A percentile compares a stretch with the other conserved stretches of the same genome.
These are phyloP conservation scores for Fregetta grallaria DNA, from an alignment of 2,113 vertebrate species.

Conservation along the genomic window DNA sequence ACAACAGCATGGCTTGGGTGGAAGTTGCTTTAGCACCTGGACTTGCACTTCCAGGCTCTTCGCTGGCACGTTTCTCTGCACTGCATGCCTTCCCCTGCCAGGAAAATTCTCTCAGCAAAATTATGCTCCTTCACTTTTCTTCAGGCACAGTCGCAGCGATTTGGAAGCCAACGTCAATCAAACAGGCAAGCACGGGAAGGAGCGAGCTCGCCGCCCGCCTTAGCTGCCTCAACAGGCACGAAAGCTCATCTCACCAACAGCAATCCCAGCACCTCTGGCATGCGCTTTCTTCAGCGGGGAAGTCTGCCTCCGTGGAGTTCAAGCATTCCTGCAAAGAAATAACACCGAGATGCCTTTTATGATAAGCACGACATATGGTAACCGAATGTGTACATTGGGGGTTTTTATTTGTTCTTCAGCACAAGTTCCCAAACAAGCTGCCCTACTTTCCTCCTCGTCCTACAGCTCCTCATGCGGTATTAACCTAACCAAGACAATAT, in stretches of 20 bases:
- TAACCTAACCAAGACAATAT: background rate
- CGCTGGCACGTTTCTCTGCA: background rate
- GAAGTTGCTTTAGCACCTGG: background rate
- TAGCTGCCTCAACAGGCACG: background rate
- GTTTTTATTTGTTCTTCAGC: conserved; percentile 45
- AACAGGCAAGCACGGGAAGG: background rate
- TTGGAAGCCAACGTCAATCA: background rate
- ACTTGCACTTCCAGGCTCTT: background rate
- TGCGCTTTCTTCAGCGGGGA: background rate
- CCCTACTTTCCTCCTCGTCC: background rate
- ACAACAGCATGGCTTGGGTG: background rate
- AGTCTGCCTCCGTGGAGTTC: background rate
- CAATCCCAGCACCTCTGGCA: background rate
- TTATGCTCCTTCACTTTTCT: background rate
- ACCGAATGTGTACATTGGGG: conserved; percentile 46
- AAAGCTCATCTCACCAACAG: background rate
- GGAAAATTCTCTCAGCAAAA: background rate
- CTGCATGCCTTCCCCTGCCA: background rate
- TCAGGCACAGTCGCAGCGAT: background rate
- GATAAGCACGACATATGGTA: conserved; percentile 48
- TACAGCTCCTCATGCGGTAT: background rate
- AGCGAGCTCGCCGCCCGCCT: background rate
- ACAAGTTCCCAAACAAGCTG: conserved; percentile 56
- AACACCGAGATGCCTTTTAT: background rate
- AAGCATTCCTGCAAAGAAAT: conserved; percentile 30